Conservation (phyloP, 2,113 vertebrate genomes). For the Rattus norvegicus region GRCr8 NC_086019.1:86371501-86372000, state of each 20-base stretch:
- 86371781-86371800: not conserved
- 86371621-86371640: slow-evolving; percentile 70
- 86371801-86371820: not conserved
- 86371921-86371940: not conserved
- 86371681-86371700: slow-evolving; percentile 75
- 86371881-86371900: not conserved
- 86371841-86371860: not conserved
- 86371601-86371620: not conserved
- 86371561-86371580: not conserved
- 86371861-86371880: not conserved
- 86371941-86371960: not conserved
- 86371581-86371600: not conserved
- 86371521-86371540: accelerated
- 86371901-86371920: not conserved
- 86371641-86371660: slow-evolving; percentile 61
- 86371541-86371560: not conserved
- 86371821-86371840: not conserved
- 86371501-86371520: accelerated
- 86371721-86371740: slow-evolving; percentile 53
- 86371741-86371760: slow-evolving; percentile 34
- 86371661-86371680: slow-evolving; percentile 62
- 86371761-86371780: slow-evolving; percentile 33
- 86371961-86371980: not conserved
- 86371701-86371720: slow-evolving; percentile 59
- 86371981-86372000: not conserved